Evolutionary conservation across 2,113 vertebrate genomes (phyloP).

Genomic region (Heterotilapia buettikoferi): DNA sequence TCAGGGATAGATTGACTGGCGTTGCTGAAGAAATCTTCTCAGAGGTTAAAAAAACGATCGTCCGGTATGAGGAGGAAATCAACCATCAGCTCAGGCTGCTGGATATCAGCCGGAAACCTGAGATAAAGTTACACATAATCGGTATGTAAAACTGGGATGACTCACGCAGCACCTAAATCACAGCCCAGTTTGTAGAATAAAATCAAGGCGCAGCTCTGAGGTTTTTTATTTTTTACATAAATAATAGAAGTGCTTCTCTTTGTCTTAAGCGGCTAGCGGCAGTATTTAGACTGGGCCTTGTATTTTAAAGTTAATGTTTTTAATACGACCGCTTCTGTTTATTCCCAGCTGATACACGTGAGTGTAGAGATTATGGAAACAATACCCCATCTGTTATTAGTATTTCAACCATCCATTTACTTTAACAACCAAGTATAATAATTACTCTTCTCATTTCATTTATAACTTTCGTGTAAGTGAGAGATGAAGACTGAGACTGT

Average conservation of each 20-base stretch:
- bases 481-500: not conserved
- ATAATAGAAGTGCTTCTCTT: not conserved
- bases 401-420: not conserved
- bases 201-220: not conserved
- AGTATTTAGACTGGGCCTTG: not conserved
- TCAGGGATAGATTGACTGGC: not conserved
- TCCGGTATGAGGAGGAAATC: not conserved
- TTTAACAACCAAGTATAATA: not conserved
- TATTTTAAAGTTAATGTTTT: not conserved
- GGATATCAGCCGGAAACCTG: not conserved
- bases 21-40: not conserved
- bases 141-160: not conserved
- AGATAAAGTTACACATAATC: not conserved
- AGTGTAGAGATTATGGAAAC: not conserved
- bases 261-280: not conserved
- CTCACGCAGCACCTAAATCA: not conserved
- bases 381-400: not conserved
- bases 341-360: not conserved
- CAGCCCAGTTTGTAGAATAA: not conserved
- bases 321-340: not conserved
- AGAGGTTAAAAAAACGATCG: not conserved
- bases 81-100: not conserved
- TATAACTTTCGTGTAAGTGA: not conserved
- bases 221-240: fast-evolving
- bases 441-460: fast-evolving